Conservation (phyloP, 2,888 invertebrate species). For the Eumerus sabulonum region DNA sequence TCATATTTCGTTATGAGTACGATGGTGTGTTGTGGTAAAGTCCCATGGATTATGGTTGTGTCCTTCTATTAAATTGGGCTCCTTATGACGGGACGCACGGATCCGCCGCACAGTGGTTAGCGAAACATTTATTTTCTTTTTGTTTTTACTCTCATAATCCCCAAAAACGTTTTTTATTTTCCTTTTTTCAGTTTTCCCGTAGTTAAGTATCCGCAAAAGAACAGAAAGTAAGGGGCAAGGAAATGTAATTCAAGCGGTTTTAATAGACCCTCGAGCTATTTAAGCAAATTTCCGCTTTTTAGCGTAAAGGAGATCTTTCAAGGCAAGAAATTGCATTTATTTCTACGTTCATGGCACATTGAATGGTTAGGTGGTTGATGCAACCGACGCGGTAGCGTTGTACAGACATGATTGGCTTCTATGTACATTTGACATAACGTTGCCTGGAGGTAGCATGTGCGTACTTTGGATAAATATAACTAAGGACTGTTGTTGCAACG, state of each 20-base stretch:
- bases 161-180: background rate
- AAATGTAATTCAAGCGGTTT: slow-evolving; percentile 37
- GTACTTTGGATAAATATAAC: no score
- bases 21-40: no score
- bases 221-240: background rate
- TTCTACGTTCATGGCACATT: background rate
- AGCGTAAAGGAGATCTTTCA: slow-evolving; percentile 22
- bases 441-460: no score
- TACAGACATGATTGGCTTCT: no score
- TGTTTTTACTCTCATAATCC: background rate
- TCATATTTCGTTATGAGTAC: slow-evolving; percentile 18
- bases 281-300: slow-evolving; percentile 33
- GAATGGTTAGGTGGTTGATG: background rate
- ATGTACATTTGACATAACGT: no score
- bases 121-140: slow-evolving; percentile 23
- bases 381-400: no score
- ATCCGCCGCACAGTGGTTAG: slow-evolving; percentile 43
- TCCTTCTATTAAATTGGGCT: slow-evolving; percentile 21
- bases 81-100: slow-evolving; percentile 35
- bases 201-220: slow-evolving; percentile 7
- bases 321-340: slow-evolving; percentile 44
- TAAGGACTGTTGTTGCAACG: no score
- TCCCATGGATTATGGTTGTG: no score
- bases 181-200: background rate
- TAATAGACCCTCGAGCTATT: slow-evolving; percentile 39